Evolutionary conservation across 1,140 invertebrate genomes (phyloP).

Genomic region (Pogonus chalceus): DNA sequence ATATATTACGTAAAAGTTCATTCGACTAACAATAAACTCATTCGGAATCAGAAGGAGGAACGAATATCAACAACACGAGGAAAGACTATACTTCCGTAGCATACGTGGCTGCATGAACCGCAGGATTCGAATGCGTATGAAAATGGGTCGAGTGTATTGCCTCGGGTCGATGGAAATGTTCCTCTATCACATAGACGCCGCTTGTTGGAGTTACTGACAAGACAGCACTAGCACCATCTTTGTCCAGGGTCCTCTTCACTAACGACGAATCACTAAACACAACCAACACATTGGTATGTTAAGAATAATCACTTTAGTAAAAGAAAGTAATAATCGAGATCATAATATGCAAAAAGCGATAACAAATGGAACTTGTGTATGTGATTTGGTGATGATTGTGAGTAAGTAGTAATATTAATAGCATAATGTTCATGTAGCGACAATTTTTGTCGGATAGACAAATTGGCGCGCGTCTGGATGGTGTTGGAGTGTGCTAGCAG

Average conservation of each 20-base stretch:
- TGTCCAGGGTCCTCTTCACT: conserved; percentile 39
- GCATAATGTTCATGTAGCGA: no score
- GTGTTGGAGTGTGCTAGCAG: no score
- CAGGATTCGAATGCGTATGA: no score
- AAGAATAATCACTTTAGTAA: no score
- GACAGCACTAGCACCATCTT: conserved; percentile 23
- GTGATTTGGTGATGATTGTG: no score
- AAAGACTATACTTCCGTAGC: conserved; percentile 50
- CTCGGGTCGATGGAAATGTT: conserved; percentile 46
- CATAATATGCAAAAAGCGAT: no score
- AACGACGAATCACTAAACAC: conserved; percentile 37
- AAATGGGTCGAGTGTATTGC: conserved; percentile 36
- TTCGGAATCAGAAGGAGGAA: not conserved
- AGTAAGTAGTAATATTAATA: no score
- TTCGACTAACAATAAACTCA: not conserved
- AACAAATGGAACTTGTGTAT: no score
- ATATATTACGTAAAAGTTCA: not conserved
- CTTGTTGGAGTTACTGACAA: conserved; percentile 24
- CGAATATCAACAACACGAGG: conserved; percentile 8
- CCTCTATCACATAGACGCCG: conserved; percentile 53
- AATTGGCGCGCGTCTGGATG: no score
- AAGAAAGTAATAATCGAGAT: no score
- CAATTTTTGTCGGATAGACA: no score
- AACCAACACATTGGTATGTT: no score
- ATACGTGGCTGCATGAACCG: conserved; percentile 45